phyloP scores from a whole-genome alignment of 2,113 vertebrate genomes.

The Pteropus alecto region DNA sequence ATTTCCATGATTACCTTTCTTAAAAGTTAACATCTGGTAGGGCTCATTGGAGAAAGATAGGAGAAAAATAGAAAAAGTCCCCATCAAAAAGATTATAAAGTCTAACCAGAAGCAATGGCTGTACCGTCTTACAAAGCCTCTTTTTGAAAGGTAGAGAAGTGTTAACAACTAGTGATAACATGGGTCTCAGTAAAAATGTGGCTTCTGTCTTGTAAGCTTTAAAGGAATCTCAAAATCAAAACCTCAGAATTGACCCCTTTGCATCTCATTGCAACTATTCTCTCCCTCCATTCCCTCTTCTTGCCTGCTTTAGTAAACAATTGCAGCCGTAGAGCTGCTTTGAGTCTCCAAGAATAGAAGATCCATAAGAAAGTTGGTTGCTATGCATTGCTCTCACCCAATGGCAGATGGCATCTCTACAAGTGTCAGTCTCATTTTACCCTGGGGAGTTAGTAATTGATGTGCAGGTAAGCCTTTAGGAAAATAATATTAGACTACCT shows the following conservation, averaged over 20 bases:
- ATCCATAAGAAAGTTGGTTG: not conserved
- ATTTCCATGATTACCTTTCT: not conserved
- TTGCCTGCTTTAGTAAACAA: not conserved
- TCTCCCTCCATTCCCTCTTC: not conserved
- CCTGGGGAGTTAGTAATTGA: not conserved
- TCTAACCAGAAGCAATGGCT: not conserved
- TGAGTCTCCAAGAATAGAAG: not conserved
- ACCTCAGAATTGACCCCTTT: not conserved
- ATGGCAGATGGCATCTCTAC: not conserved
- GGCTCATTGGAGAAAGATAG: not conserved
- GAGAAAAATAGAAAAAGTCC: not conserved
- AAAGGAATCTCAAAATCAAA: not conserved
- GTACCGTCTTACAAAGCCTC: not conserved
- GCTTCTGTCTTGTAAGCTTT: not conserved
- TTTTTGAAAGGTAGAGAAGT: not conserved
- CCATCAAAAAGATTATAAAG: not conserved
- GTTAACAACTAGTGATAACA: not conserved
- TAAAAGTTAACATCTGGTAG: not conserved
- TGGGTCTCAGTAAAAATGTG: not conserved
- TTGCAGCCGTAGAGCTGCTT: not conserved
- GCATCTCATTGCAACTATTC: not conserved
- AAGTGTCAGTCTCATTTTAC: not conserved
- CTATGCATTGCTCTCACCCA: not conserved
- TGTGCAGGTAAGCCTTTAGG: not conserved
- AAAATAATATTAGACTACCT: not conserved